A percentile compares a stretch with the other conserved stretches of the same genome.
Conservation (phyloP, 2,113 vertebrate genomes). For the Reinhardtius hippoglossoides region DNA sequence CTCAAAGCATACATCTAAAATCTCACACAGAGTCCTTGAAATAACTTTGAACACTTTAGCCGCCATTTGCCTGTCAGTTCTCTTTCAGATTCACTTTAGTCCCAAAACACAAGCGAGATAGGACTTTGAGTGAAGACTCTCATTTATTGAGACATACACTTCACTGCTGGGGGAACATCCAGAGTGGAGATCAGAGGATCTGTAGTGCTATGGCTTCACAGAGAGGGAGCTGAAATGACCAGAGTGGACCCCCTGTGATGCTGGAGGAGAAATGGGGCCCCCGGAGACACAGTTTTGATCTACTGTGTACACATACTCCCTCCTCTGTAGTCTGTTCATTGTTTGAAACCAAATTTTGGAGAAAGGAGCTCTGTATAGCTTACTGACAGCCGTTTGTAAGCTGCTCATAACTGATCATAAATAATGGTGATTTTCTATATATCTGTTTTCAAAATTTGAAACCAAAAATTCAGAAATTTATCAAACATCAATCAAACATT, state of each 20-base stretch:
- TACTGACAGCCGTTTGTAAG: not conserved
- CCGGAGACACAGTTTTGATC: not conserved
- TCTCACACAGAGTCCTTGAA: not conserved
- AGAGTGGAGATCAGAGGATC: slow-evolving; percentile 29
- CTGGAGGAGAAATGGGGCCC: slow-evolving; percentile 16
- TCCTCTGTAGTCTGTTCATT: not conserved
- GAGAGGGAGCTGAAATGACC: slow-evolving; percentile 19
- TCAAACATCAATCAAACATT: no score
- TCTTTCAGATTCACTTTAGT: not conserved
- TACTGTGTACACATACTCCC: not conserved
- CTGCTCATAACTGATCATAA: not conserved
- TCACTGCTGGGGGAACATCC: slow-evolving; percentile 4
- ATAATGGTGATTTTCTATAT: no score
- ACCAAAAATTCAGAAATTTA: no score
- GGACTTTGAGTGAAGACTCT: not conserved
- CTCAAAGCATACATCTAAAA: not conserved
- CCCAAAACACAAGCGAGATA: slow-evolving; percentile 7
- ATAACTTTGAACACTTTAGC: not conserved
- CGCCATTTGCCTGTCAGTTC: not conserved
- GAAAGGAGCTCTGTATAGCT: not conserved
- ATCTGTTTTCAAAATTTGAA: no score
- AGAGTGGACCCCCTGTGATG: slow-evolving; percentile 16
- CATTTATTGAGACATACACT: not conserved
- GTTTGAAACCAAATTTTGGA: not conserved
- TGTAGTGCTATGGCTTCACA: slow-evolving; percentile 13